phyloP scores from a whole-genome alignment of 2,888 invertebrate species.

The Spicauda simplicius region DNA sequence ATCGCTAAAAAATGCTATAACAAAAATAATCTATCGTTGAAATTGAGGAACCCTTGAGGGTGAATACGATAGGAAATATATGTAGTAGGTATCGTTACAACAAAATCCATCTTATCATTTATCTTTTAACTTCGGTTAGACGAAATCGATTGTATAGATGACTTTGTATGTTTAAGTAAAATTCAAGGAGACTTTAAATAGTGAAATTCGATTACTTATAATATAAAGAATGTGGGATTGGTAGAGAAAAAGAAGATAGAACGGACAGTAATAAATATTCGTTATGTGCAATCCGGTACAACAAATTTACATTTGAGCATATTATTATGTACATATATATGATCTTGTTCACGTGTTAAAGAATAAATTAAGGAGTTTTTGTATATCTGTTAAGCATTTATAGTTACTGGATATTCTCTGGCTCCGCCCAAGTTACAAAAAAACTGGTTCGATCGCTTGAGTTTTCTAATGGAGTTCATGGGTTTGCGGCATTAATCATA shows the following conservation, averaged over 20 bases:
- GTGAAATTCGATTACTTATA: too few relatives aligned
- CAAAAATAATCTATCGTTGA: too few relatives aligned
- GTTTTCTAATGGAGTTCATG: not conserved
- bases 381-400: not conserved
- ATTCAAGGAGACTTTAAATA: too few relatives aligned
- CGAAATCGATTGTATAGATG: too few relatives aligned
- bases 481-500: not conserved
- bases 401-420: not conserved
- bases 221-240: too few relatives aligned
- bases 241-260: not conserved
- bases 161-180: too few relatives aligned
- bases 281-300: not conserved
- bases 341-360: not conserved
- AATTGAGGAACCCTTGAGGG: too few relatives aligned
- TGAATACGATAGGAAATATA: too few relatives aligned
- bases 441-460: not conserved
- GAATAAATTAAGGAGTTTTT: constrained; percentile 1
- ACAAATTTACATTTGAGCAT: not conserved
- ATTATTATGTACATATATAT: constrained; percentile 3
- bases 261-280: not conserved
- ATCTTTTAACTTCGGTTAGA: too few relatives aligned
- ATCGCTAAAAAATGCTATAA: too few relatives aligned
- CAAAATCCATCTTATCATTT: too few relatives aligned
- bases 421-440: not conserved
- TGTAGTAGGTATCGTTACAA: too few relatives aligned